Base-by-base conservation (phyloP, 2,113 vertebrate species). In the Mus pahari region DNA sequence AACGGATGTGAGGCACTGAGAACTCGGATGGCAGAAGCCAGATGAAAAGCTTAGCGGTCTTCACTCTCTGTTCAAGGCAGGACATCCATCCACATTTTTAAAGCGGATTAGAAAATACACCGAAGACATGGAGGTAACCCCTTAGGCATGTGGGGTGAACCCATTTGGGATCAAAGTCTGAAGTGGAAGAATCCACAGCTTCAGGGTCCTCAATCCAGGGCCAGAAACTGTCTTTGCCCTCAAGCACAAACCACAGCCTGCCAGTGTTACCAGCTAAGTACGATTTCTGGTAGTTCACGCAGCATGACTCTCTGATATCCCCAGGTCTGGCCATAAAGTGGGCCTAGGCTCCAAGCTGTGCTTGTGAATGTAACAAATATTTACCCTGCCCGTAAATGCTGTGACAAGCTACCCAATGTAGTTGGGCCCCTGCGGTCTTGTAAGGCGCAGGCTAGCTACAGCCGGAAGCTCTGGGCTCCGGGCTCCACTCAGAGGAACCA, bases 331-430 rank as follows among this genome's bases (percentile, higher is more conserved):
- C 58, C 53, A 5, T 60, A 81, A 95, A 96, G 60, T 16, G 16
- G 89, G 71, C 28, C 79, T 62, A 58, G 95, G 84, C 84, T 39
- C 92, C 94, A 78, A 87, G 82, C 77, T 97, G 92, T 82, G 73
- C 7, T 1, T 60, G 91, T 7, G 70, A 70, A 82, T 33, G 39
- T 36, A 82, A 68, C 93, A 97, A 92, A 97, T 92, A 86, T 96
- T 96, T 83, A 60, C 86, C 73, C 66, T 79, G 73, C 82, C 26
- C 22, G 0, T 39, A 79, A 97, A 73, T 0, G 11, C 33, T 4
- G 7, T 68, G 90, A 58, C 94, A 75, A 55, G 7, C 22, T 58
- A 73, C 71, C 95, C 89, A 4, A 58, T 31, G 62, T 0, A 71
- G 0, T 22, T 0, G 13, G 42, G 45, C 82, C 90, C 87, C 24